Percentiles rank a stretch among this genome's conserved stretches.
These are phyloP conservation scores for Eolophus roseicapilla DNA, from an alignment of 2,113 vertebrate genomes.

Conservation along the genomic window DNA sequence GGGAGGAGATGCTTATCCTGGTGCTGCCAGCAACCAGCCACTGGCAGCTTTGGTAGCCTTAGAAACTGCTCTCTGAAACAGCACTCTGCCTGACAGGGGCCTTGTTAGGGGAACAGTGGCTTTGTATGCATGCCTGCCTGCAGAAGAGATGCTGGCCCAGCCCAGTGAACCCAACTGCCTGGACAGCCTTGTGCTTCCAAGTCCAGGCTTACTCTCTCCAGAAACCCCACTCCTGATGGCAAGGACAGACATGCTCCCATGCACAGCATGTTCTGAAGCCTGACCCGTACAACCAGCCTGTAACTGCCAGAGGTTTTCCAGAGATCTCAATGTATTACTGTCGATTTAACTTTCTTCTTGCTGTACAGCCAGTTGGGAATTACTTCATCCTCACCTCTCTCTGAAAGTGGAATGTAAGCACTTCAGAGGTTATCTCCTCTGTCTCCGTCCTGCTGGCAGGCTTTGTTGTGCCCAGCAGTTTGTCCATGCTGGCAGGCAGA, in stretches of 20 bases:
- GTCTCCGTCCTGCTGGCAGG: background rate
- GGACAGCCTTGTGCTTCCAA: background rate
- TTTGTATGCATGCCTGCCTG: background rate
- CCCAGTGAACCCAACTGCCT: background rate
- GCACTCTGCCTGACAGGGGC: fast-evolving
- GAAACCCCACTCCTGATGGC: background rate
- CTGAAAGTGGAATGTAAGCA: background rate
- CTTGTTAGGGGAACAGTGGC: background rate
- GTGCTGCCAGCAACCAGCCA: background rate
- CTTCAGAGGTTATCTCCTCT: background rate
- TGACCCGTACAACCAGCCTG: too few relatives aligned
- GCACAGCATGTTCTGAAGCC: background rate
- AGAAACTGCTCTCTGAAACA: background rate
- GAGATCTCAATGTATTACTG: background rate
- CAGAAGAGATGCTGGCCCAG: background rate
- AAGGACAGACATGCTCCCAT: background rate
- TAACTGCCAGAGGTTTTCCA: background rate
- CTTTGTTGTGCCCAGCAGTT: background rate
- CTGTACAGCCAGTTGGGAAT: background rate
- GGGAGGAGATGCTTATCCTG: background rate
- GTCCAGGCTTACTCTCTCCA: background rate
- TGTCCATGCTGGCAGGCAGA: background rate
- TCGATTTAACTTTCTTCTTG: background rate
- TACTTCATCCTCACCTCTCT: background rate
- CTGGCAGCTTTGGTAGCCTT: background rate